Conservation (phyloP, 2,797 vertebrate species). For the Lophotriccus pileatus region DNA sequence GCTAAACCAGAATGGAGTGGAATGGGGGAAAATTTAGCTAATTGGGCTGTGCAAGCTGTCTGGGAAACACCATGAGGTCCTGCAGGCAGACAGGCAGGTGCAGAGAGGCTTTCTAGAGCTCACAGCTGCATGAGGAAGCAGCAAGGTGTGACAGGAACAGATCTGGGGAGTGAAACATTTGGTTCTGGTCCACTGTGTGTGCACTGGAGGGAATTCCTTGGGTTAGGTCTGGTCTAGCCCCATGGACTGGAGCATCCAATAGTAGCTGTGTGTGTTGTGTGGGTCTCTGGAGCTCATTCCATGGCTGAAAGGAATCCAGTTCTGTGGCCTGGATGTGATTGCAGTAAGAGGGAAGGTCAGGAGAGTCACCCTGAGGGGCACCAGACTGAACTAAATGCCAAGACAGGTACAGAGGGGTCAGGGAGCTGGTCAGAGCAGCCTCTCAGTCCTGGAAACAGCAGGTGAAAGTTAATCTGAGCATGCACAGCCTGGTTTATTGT, state of each 20-base stretch:
- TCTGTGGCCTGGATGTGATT: not conserved
- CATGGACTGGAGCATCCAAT: not conserved
- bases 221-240: not conserved
- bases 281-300: not conserved
- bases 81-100: not conserved
- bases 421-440: not conserved
- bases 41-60: not conserved
- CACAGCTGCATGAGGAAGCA: not conserved
- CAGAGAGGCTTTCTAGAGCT: not conserved
- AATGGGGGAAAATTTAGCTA: not conserved
- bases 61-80: not conserved
- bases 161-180: not conserved
- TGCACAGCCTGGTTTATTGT: not conserved
- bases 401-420: not conserved
- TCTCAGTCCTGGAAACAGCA: not conserved
- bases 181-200: fast-evolving
- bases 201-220: not conserved
- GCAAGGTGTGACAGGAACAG: not conserved
- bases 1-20: not conserved
- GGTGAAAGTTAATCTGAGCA: not conserved
- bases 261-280: not conserved
- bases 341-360: not conserved
- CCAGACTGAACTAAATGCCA: not conserved
- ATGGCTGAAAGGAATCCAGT: not conserved
- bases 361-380: not conserved